Percentiles rank a stretch among this genome's conserved stretches.
Conservation (phyloP, 2,797 vertebrate species). For the Eulemur mongoz region DNA sequence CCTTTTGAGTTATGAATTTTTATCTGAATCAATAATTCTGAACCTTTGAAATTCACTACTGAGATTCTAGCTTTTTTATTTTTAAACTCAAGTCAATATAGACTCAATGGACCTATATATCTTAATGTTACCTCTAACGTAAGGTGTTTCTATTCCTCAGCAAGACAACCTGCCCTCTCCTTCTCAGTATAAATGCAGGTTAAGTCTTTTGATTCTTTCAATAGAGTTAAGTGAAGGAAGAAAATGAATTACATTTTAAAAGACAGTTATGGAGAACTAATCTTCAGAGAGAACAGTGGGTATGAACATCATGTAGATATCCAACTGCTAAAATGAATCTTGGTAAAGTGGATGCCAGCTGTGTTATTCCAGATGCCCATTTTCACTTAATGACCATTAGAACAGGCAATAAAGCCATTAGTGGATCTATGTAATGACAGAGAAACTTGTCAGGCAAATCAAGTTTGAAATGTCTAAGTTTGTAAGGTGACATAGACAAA, state of each 20-base stretch:
- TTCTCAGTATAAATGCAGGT: background rate
- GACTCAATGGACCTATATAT: background rate
- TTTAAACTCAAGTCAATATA: conserved; percentile 16
- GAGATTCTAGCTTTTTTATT: background rate
- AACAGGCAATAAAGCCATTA: conserved; percentile 50
- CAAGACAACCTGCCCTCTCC: background rate
- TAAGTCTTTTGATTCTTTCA: background rate
- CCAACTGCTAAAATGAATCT: conserved; percentile 33
- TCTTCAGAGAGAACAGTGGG: conserved; percentile 44
- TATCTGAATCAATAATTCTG: background rate
- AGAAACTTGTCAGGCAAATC: background rate
- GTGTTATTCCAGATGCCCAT: conserved; percentile 46
- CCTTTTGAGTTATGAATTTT: background rate
- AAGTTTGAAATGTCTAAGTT: background rate
- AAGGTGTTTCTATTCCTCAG: background rate
- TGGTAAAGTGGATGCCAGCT: conserved; percentile 2
- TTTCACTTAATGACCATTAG: conserved; percentile 49
- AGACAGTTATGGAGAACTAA: conserved; percentile 30
- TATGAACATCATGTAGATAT: background rate
- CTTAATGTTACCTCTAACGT: background rate
- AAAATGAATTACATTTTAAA: conserved; percentile 20
- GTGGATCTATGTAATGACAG: background rate
- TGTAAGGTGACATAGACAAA: background rate
- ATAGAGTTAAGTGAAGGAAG: background rate
- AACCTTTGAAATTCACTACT: conserved; percentile 37